Evolutionary conservation across 2,797 vertebrate genomes (phyloP), one percentile per base, ranked within the genome.

Genomic region (Tragelaphus eurycerus): DNA sequence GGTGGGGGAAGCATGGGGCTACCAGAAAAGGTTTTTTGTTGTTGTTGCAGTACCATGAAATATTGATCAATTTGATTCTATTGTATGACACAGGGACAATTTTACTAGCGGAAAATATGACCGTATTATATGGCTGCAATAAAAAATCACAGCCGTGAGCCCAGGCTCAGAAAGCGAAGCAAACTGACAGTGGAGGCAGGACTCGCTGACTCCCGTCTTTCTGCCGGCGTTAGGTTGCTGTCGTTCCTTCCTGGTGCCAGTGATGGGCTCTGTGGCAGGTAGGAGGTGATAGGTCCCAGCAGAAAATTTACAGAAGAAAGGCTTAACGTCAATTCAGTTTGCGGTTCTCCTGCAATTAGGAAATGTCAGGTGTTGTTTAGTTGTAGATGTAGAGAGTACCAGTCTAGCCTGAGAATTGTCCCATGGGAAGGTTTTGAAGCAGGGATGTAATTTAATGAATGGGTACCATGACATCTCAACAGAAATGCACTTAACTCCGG

Each of bases 41-140:
- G 48, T 91, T 17, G 27, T 85, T 95, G 71, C 52, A 88, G 93
- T 27, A 7, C 79, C 25, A 23, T 98, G 97, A 98, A 96, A 97
- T 98, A 97, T 83, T 89, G 97, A 97, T 98, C 95, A 90, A 60
- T 97, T 96, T 97, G 95, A 97, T 97, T 97, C 95, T 79, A 96
- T 98, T 97, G 97, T 97, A 27, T 95, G 97, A 98, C 93, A 96
- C 67, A 93, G 89, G 84, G 94, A 97, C 97, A 93, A 96, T 96
- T 98, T 98, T 97, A 97, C 94, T 95, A 95, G 97, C 93, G 90
- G 97, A 90, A 98, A 97, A 97, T 98, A 98, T 43, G 95, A 93
- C 67, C 0, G 0, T 96, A 54, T 94, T 97, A 88, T 94, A 91
- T 55, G 81, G 15, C 86, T 83, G 86, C 87, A 89, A 89, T 97